Evolutionary conservation across 2,797 vertebrate species (phyloP), one percentile per base, ranked within the genome.

Genomic region (Novumbra hubbsi): DNA sequence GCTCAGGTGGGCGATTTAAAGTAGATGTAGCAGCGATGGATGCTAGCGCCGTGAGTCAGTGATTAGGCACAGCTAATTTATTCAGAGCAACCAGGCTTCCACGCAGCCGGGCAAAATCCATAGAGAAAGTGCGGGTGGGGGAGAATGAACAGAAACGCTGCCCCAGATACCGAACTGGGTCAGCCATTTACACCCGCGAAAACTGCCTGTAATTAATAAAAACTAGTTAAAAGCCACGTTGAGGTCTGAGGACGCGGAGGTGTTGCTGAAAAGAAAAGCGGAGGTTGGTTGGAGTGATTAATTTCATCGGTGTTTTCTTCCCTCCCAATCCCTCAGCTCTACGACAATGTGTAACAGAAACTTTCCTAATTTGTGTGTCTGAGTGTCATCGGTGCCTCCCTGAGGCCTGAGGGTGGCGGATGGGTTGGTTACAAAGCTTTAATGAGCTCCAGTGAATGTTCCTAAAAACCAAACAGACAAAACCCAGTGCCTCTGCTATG

Each of bases 101-200:
- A 70, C 80, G 67, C 78, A 78, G 82, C 83, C 83, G 76, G 81
- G 85, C 81, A 75, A 77, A 91, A 91, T 93, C 89, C 88, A 92
- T 90, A 78, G 62, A 76, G 84, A 76, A 87, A 89, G 87, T 78
- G 68, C 71, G 73, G 77, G 68, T 62, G 69, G 45, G 71, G 3
- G 21, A 55, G 50, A 66, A 38, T 50, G 73, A 80, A 73, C 72
- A 63, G 70, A 78, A 71, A 73, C 19, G 9, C 16, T 60, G 91
- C 55, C 91, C 93, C 88, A 93, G 81, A 92, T 94, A 92, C 82
- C 71, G 64, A 94, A 94, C 80, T 93, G 90, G 94, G 92, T 92
- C 93, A 92, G 82, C 82, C 72, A 78, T 83, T 86, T 82, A 83
- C 84, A 86, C 79, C 84, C 81, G 81, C 81, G 77, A 78, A 89